Base-by-base conservation (phyloP, 1,140 invertebrate genomes). In the Heliconius hermathena region DNA sequence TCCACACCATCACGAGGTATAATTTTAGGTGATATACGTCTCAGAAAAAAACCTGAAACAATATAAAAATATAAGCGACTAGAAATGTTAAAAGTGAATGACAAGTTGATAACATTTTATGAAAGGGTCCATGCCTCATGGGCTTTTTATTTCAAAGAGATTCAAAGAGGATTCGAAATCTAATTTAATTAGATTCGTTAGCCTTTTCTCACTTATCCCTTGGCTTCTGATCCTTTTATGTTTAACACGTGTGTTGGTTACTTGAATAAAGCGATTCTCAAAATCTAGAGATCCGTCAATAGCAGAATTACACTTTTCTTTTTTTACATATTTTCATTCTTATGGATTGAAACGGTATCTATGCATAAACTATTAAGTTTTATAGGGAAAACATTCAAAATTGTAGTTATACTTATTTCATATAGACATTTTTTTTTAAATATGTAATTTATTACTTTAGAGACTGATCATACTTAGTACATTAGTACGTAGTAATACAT, bases 151-250 rank as follows among this genome's bases (percentile, higher is more conserved):
- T 80, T 73, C 72, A 87, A 85, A 85, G 79, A 77, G 71, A 73
- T 75, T 74, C 26, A 80, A 82, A 82, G 79, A 82, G 74, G 60
- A 26, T 26, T 26, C 79, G 76, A 85, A 82, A 84, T 82, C 72
- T 82, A 78, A 79, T 80, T 80, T 87, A 89, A 90, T 87, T 85
- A 80, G 82, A 89, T 90, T 89, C 82, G 81, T 85, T 85, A 82
- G 78, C 82, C 77, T 85, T 81, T 83, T 82, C 77, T 82, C 81
- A 87, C 83, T 86, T 84, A 82, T 74, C 72, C 60, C 57, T 60
- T 60, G 41, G 76, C 76, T 76, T 20, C 29, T 79, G 85, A 84
- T 82, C 85, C 84, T 74, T 46, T 46, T 16, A 46, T 46, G 11
- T 83, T 74, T 41, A 60, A 60, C 57, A 87, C 88, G 87, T 88